Conservation (phyloP, 2,113 vertebrate species). For the Lonchura striata region DNA sequence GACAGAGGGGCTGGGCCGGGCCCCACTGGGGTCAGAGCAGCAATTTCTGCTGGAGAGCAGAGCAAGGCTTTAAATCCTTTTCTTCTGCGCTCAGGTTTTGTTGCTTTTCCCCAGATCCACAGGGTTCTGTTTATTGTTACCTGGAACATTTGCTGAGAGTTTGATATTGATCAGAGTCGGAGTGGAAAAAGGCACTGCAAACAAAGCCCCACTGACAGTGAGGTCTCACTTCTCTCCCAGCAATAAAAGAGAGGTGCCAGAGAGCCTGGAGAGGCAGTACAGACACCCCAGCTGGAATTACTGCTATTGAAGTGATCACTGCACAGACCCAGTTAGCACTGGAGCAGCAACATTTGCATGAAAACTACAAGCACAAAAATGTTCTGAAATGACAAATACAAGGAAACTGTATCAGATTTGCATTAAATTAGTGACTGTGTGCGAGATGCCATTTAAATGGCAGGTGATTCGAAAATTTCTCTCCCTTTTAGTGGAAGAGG, state of each 20-base stretch:
- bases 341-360: conserved; percentile 40
- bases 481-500: conserved; percentile 26
- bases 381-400: conserved; percentile 47
- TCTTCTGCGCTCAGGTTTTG: background rate
- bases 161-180: background rate
- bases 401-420: conserved; percentile 53
- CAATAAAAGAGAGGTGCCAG: conserved; percentile 4
- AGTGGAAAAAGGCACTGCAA: background rate
- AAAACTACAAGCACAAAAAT: conserved; percentile 41
- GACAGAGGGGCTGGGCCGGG: background rate
- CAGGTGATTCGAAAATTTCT: conserved; percentile 63
- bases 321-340: conserved; percentile 40
- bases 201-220: background rate
- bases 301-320: conserved; percentile 8
- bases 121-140: background rate
- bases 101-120: background rate
- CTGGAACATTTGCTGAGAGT: background rate
- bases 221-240: background rate
- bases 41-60: background rate
- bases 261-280: background rate
- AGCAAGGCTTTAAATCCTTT: background rate
- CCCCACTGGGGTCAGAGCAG: background rate
- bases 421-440: conserved; percentile 64
- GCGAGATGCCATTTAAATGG: conserved; percentile 50
- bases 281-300: conserved; percentile 33